These are phyloP conservation scores for Chamaedrilus cognettii DNA, from an alignment of 2,888 invertebrate species.

Conservation along the genomic window DNA sequence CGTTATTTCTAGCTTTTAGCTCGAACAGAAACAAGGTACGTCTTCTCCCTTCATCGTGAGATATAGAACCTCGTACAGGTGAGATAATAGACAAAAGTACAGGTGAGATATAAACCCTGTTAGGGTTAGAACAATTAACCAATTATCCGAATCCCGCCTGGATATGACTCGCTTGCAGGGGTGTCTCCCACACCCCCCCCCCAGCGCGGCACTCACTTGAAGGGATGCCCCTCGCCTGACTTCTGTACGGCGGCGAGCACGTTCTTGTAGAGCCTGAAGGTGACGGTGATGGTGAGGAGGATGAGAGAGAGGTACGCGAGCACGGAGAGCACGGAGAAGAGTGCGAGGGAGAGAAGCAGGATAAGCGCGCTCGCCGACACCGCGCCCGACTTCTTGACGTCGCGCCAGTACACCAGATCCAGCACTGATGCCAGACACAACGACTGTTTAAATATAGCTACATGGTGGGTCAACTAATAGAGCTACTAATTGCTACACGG, in stretches of 20 bases:
- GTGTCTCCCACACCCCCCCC: no score
- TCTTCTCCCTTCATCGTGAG: no score
- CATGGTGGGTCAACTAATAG: no score
- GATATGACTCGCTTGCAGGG: no score
- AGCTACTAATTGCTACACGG: no score
- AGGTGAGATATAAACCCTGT: no score
- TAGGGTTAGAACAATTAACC: no score
- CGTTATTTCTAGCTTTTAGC: no score
- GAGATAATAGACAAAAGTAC: no score
- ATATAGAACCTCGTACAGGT: no score
- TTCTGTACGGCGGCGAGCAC: constrained; percentile 95
- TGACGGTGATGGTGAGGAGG: constrained; percentile 81
- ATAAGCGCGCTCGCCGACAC: constrained; percentile 89
- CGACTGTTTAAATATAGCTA: not conserved
- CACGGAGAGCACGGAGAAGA: constrained; percentile 94
- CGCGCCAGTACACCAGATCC: constrained; percentile 97
- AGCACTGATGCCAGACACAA: constrained; percentile 62
- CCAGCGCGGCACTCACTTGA: constrained; percentile 77
- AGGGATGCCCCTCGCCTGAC: constrained; percentile 92
- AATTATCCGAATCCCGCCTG: no score
- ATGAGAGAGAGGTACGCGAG: constrained; percentile 88
- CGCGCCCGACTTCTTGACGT: constrained; percentile 90
- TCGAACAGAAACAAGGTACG: no score
- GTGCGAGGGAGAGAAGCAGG: constrained; percentile 89
- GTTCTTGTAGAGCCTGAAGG: constrained; percentile 95